A percentile compares a stretch with the other conserved stretches of the same genome.
These are phyloP conservation scores for Corythoichthys intestinalis DNA, from an alignment of 2,113 vertebrate species.

Conservation along the genomic window DNA sequence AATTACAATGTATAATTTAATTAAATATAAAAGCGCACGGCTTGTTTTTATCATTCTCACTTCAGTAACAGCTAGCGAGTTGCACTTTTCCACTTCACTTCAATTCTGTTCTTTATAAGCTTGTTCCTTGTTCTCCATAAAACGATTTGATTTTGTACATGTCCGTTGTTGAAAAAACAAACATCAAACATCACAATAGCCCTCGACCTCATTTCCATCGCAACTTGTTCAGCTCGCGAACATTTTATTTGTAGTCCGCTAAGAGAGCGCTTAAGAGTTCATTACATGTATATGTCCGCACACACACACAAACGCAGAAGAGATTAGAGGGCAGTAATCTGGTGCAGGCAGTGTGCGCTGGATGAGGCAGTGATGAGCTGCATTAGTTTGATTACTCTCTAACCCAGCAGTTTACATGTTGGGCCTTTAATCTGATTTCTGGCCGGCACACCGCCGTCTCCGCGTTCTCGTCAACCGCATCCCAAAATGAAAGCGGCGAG, in stretches of 20 bases:
- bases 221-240: background rate
- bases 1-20: slow-evolving; percentile 4
- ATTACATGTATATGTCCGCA: slow-evolving; percentile 20
- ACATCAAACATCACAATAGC: background rate
- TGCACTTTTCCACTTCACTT: background rate
- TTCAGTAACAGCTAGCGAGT: background rate
- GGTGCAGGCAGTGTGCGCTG: slow-evolving; percentile 23
- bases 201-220: slow-evolving; percentile 1
- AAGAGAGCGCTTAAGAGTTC: slow-evolving; percentile 10
- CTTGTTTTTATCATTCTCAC: background rate
- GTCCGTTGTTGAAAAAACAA: background rate
- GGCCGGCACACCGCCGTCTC: background rate
- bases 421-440: slow-evolving; percentile 40
- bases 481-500: slow-evolving; percentile 8
- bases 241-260: background rate
- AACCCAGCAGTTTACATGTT: slow-evolving; percentile 37
- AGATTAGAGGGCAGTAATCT: slow-evolving; percentile 54
- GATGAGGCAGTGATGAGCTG: slow-evolving; percentile 51
- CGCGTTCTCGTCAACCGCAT: background rate
- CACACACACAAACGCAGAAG: slow-evolving; percentile 9
- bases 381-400: slow-evolving; percentile 61
- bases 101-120: too few relatives aligned
- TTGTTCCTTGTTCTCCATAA: too few relatives aligned
- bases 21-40: background rate
- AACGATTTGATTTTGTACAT: background rate